Evolutionary conservation across 2,888 invertebrate genomes (phyloP).

Genomic region (Leptogaster cylindrica): DNA sequence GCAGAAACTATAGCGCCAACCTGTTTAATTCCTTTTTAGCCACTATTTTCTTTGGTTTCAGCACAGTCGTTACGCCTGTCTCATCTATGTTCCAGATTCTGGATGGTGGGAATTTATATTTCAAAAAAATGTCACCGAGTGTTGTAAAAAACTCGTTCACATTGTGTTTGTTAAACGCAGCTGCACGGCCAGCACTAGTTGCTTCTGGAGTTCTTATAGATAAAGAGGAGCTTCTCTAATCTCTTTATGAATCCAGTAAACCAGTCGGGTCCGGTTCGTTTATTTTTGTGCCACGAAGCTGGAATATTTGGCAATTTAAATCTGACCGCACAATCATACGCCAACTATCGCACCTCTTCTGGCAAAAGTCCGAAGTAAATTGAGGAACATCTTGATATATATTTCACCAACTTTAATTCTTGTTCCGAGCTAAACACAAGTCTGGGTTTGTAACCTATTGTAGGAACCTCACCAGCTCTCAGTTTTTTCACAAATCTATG

Average conservation of each 20-base stretch:
- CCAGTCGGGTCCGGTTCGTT: slow-evolving; percentile 5
- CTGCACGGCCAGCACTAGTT: slow-evolving; percentile 30
- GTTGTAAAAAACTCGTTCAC: slow-evolving; percentile 37
- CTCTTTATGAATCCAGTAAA: not conserved
- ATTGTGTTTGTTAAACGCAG: slow-evolving; percentile 33
- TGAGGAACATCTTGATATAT: not conserved
- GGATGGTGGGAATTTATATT: slow-evolving; percentile 30
- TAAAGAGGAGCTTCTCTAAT: no score
- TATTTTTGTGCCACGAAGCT: not conserved
- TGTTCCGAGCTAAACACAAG: slow-evolving; percentile 1
- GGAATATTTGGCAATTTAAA: not conserved
- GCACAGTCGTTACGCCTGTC: slow-evolving; percentile 38
- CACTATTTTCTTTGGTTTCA: slow-evolving; percentile 35
- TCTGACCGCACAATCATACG: not conserved
- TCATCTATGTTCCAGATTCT: slow-evolving; percentile 40
- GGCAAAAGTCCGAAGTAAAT: not conserved
- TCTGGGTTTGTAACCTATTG: not conserved
- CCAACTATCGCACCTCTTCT: not conserved
- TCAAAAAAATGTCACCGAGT: slow-evolving; percentile 12
- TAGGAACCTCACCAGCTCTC: not conserved
- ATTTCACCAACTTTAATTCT: not conserved
- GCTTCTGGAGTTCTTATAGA: slow-evolving; percentile 34
- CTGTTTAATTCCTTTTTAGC: slow-evolving; percentile 37
- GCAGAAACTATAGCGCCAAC: slow-evolving; percentile 40
- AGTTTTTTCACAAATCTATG: slow-evolving; percentile 1